Evolutionary conservation across 2,113 vertebrate genomes (phyloP), one percentile per base, ranked within the genome.

Genomic region (Himantopus leucocephalus): DNA sequence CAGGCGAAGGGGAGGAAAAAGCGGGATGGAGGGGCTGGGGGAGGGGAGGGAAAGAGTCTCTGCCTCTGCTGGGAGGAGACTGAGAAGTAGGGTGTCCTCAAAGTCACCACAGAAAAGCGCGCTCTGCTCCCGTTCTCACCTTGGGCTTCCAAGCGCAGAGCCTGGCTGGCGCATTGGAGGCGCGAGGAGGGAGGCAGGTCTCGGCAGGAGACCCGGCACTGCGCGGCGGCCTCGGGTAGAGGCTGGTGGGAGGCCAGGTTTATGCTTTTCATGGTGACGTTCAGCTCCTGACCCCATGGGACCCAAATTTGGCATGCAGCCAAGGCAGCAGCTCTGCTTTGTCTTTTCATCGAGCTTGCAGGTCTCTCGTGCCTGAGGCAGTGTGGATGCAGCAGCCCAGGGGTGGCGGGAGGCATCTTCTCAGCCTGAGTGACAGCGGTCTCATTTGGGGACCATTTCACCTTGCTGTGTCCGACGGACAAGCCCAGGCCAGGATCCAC

Each of bases 171-270:
- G 48, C 48, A 12, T 10, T 22, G 48, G 48, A 2, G 48, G 48
- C 4, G 22, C 23, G 22, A 24, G 48, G 48, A 50, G 48, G 48
- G 48, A 50, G 48, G 12, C 48, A 24, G 48, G 22, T 50, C 48
- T 24, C 12, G 22, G 48, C 48, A 12, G 48, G 48, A 24, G 48
- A 23, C 23, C 48, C 48, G 12, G 48, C 48, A 50, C 48, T 5
- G 2, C 10, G 30, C 6, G 1, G 37, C 4, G 1, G 47, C 56
- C 56, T 19, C 4, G 1, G 37, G 32, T 2, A 34, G 23, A 26
- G 64, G 24, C 26, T 35, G 43, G 3, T 23, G 22, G 24, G 20
- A 34, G 39, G 55, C 7, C 0, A 3, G 62, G 22, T 30, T 60
- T 12, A 0, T 26, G 50, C 24, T 64, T 45, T 7, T 48, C 37